Evolutionary conservation across 1,140 invertebrate species (phyloP), one percentile per base, ranked within the genome.

Genomic region (Neuroterus valhalla): DNA sequence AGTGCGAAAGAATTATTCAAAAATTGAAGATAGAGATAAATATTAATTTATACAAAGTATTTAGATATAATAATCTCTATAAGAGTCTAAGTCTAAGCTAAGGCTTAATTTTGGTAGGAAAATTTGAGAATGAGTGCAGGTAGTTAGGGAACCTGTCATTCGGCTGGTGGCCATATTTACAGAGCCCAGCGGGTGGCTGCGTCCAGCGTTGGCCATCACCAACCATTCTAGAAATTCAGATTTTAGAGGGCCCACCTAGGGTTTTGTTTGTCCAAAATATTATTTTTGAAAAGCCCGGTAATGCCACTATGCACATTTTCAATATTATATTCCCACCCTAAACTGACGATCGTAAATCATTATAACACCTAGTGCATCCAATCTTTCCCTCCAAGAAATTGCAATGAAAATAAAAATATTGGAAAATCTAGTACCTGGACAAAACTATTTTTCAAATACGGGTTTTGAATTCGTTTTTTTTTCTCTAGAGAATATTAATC

Each of bases 91-190:
- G 4, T 38, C 10, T 0, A 38, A 38, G 6, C 10, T 38, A 38
- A 8, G 31, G 10, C 5, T 38, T 8, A 1, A 38, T n/a, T 46
- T 75, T 72, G 74, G 43, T 72, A 70, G 74, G 68, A 77, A 75
- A 78, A 75, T 78, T 74, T 81, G 68, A 68, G 46, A 66, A 67
- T 23, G 52, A 79, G 74, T 70, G 75, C 75, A 77, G 75, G 80
- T 81, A 77, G 77, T 79, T 77, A 74, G 72, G 77, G 71, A 75
- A 77, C 77, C 75, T 81, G 80, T 74, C 77, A 67, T 78, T 80
- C 55, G 46, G 66, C 76, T 76, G 76, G 76, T 80, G 70, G 70
- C 72, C 71, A 74, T 78, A 75, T 81, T 81, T 81, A 78, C 77
- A 74, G 76, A 71, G 76, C 80, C 52, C 76, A 78, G 80, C 80